A percentile compares a stretch with the other conserved stretches of the same genome.
These are phyloP conservation scores for Xiphophorus birchmanni DNA, from an alignment of 2,797 vertebrate genomes.

Conservation along the genomic window DNA sequence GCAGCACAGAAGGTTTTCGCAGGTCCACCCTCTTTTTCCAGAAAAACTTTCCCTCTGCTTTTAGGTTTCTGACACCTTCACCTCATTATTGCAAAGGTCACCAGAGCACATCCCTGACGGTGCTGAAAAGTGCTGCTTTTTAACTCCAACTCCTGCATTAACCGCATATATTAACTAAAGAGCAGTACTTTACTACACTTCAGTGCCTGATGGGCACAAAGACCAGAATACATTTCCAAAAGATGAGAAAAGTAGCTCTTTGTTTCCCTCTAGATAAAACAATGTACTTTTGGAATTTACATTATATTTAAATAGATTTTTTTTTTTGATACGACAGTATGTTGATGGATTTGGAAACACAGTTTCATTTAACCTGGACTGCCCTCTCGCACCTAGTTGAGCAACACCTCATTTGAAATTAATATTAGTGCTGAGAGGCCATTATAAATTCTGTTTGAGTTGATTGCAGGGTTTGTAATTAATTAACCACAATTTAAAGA, in stretches of 20 bases:
- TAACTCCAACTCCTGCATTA: background rate
- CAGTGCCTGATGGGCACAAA: background rate
- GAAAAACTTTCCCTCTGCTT: background rate
- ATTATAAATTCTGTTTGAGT: too few relatives aligned
- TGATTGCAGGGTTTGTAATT: too few relatives aligned
- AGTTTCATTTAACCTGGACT: too few relatives aligned
- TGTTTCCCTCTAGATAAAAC: background rate
- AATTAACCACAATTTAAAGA: too few relatives aligned
- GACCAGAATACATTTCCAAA: background rate
- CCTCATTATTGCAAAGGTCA: conserved; percentile 34
- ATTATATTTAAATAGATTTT: background rate
- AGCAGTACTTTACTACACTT: conserved; percentile 8
- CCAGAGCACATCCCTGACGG: conserved; percentile 21
- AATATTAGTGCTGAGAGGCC: too few relatives aligned
- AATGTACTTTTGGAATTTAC: background rate
- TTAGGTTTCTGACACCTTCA: conserved; percentile 15
- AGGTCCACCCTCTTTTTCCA: background rate
- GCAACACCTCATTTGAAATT: too few relatives aligned
- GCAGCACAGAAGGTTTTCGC: background rate
- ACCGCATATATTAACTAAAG: conserved; percentile 11
- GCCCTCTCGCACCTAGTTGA: too few relatives aligned
- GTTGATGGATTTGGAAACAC: background rate
- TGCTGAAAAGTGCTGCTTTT: conserved; percentile 10
- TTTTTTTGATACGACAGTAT: background rate
- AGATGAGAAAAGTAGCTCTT: background rate